Evolutionary conservation across 2,113 vertebrate species (phyloP).

Genomic region (Ageneiosus marmoratus): DNA sequence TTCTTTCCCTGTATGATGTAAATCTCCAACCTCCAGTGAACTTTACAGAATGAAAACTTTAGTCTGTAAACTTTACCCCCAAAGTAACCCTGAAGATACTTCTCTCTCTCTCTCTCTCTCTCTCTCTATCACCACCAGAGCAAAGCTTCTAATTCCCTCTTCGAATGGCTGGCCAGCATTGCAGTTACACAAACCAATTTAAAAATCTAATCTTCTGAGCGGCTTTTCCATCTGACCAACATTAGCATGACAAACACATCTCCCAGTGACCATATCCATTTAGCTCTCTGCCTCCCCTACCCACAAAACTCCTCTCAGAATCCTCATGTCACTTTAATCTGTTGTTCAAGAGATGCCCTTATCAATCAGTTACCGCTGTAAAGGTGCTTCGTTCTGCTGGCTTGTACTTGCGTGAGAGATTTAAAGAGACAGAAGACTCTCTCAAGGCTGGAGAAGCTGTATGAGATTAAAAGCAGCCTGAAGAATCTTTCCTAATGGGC

Average conservation of each 20-base stretch:
- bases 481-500: constrained; percentile 18
- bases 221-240: not conserved
- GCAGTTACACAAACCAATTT: constrained; percentile 29
- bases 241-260: constrained; percentile 25
- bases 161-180: constrained; percentile 18
- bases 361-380: constrained; percentile 1
- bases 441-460: not conserved
- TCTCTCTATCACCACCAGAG: constrained; percentile 22
- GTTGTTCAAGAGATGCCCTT: constrained; percentile 1
- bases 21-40: not conserved
- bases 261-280: not conserved
- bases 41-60: too few relatives aligned
- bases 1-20: not conserved
- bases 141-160: constrained; percentile 39
- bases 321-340: not conserved
- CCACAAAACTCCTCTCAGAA: not conserved
- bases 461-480: constrained; percentile 30
- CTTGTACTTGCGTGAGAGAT: not conserved
- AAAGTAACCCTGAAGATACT: constrained; percentile 11
- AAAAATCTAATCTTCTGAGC: constrained; percentile 27
- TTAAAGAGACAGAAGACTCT: constrained; percentile 5
- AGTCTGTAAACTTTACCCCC: not conserved
- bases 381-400: not conserved
- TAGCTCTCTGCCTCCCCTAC: not conserved
- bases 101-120: constrained; percentile 6